Conservation (phyloP, 1,140 invertebrate genomes). For the Drosophila nannoptera region DNA sequence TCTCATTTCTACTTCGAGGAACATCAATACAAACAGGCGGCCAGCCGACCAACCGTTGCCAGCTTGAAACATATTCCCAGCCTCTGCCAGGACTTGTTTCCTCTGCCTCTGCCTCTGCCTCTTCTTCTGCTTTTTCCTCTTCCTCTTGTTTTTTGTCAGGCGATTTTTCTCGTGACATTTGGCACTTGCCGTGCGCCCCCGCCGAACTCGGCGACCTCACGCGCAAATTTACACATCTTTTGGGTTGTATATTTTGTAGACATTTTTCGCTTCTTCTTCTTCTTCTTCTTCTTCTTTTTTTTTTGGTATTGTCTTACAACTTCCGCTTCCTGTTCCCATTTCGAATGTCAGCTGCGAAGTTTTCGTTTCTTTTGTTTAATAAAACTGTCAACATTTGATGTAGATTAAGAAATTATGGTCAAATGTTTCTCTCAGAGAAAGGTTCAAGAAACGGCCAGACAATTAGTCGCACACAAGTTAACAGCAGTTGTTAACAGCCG, state of each 20-base stretch:
- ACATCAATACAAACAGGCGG: conserved; percentile 63
- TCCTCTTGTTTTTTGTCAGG: conserved; percentile 26
- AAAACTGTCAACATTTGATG: conserved; percentile 76
- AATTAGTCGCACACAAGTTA: conserved; percentile 8
- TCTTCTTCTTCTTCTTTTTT: conserved; percentile 40
- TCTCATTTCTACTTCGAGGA: conserved; percentile 71
- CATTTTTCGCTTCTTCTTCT: conserved; percentile 4
- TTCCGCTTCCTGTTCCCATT: conserved; percentile 75
- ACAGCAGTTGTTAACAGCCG: too few relatives aligned
- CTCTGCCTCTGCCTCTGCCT: neutral
- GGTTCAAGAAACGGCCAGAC: conserved; percentile 2
- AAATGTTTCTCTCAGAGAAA: conserved; percentile 35
- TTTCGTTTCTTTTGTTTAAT: conserved; percentile 60
- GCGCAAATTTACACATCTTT: conserved; percentile 72
- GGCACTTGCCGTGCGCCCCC: conserved; percentile 60
- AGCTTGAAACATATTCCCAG: conserved; percentile 49
- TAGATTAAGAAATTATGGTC: conserved; percentile 76
- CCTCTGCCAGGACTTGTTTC: conserved; percentile 14
- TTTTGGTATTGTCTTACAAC: conserved; percentile 58
- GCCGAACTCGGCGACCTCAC: conserved; percentile 25
- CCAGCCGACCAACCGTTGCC: conserved; percentile 6
- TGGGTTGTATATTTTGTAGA: conserved; percentile 39
- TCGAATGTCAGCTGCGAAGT: conserved; percentile 62
- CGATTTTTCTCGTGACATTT: conserved; percentile 61
- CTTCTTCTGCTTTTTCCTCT: neutral